These are phyloP conservation scores for Calypte anna DNA, from an alignment of 2,113 vertebrate genomes.

Conservation along the genomic window DNA sequence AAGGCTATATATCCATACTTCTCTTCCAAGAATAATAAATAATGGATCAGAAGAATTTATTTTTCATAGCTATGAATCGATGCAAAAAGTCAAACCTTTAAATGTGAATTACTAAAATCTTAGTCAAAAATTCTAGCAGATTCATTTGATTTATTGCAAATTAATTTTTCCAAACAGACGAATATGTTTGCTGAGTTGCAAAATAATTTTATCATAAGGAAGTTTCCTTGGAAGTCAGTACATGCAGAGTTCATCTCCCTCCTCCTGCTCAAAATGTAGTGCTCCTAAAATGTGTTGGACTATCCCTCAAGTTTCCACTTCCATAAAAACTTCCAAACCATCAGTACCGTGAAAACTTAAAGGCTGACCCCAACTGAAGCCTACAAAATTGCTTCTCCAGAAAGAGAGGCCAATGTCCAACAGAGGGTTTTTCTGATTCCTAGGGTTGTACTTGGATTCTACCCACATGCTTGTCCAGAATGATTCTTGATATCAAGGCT, in stretches of 20 bases:
- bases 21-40: neutral
- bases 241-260: neutral
- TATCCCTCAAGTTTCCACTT: neutral
- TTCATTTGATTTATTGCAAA: neutral
- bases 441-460: neutral
- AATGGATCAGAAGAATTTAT: neutral
- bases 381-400: slow-evolving; percentile 7
- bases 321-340: neutral
- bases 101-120: neutral
- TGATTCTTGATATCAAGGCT: neutral
- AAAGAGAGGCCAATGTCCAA: neutral
- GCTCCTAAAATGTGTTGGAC: neutral
- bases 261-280: neutral
- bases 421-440: neutral
- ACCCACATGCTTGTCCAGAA: neutral
- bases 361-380: neutral
- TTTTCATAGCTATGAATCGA: neutral
- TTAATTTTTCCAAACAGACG: neutral
- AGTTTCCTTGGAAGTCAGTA: neutral
- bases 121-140: neutral
- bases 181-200: neutral
- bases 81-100: neutral
- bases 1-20: neutral
- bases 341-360: neutral
- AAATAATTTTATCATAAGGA: neutral